phyloP scores from a whole-genome alignment of 2,797 vertebrate genomes.

The Crotalus adamanteus region DNA sequence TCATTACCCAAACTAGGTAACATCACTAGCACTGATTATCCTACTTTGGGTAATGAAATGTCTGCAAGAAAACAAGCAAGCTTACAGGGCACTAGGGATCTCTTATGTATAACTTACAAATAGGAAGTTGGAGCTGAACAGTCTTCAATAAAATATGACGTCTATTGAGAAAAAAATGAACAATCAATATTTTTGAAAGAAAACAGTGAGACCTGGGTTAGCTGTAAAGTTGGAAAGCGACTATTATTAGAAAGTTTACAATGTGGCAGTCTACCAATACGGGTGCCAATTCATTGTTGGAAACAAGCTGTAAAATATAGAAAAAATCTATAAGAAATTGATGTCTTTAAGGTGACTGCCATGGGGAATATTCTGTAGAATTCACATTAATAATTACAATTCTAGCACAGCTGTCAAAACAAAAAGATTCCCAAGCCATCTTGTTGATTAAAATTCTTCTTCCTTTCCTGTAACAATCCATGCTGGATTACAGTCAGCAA shows the following conservation, averaged over 20 bases:
- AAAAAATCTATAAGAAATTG: slow-evolving; percentile 9
- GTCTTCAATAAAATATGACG: slow-evolving; percentile 15
- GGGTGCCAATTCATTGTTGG: not conserved
- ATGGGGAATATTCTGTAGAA: not conserved
- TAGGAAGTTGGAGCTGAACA: slow-evolving; percentile 18
- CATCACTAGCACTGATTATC: not conserved
- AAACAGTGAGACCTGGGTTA: not conserved
- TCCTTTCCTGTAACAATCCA: not conserved
- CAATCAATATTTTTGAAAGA: not conserved
- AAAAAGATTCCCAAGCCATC: not conserved
- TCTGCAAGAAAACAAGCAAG: not conserved
- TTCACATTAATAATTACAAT: not conserved
- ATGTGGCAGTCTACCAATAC: not conserved
- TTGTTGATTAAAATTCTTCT: not conserved
- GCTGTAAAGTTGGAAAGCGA: not conserved
- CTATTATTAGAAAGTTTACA: not conserved
- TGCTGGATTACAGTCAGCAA: not conserved
- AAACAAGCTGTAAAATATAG: slow-evolving; percentile 10
- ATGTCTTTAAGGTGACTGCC: slow-evolving; percentile 11
- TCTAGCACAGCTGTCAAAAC: not conserved
- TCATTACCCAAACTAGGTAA: not conserved
- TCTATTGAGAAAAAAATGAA: not conserved
- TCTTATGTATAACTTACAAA: slow-evolving; percentile 30
- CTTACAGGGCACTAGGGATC: not conserved
- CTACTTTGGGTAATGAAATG: not conserved